Evolutionary conservation across 1,140 invertebrate species (phyloP), one percentile per base, ranked within the genome.

Genomic region (Papilio xuthus): DNA sequence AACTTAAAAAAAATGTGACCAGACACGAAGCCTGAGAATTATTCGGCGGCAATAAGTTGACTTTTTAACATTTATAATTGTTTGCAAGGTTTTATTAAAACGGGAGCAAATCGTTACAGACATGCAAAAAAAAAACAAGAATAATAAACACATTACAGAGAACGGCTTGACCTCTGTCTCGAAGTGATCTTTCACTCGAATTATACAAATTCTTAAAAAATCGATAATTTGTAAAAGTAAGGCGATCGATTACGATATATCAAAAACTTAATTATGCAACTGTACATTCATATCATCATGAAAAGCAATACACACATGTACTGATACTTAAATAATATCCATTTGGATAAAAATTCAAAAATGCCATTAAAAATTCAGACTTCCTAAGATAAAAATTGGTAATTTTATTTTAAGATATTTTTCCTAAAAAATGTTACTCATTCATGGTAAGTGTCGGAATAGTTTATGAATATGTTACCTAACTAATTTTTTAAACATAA

Each of bases 11-110:
- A 77, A 79, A 76, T 67, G 60, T 79, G 77, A 79, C 78, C 77
- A 77, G 67, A 81, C 76, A 80, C 80, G 78, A 82, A 82, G 79
- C 70, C 77, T 78, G 78, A 78, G 83, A 83, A 83, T 80, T 82
- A 81, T 83, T 84, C 75, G 78, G 75, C 69, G 71, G 77, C 80
- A 85, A 85, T 82, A 78, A 82, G 72, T 83, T 83, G 80, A 85
- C 78, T 81, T 88, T 85, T 88, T 81, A 83, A 83, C 82, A 83
- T 86, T 76, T 83, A 82, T 85, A 84, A 87, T 85, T 80, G 79
- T 84, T 71, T 20, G 80, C 86, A 88, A 90, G 88, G 87, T 85
- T 85, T 80, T 84, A 84, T 82, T 81, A 87, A 82, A 89, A 87
- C 82, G 83, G 84, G 84, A 87, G 79, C 86, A 86, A 84, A 88